Conservation (phyloP, 2,797 vertebrate species). For the Halcyon smyrnensis region DNA sequence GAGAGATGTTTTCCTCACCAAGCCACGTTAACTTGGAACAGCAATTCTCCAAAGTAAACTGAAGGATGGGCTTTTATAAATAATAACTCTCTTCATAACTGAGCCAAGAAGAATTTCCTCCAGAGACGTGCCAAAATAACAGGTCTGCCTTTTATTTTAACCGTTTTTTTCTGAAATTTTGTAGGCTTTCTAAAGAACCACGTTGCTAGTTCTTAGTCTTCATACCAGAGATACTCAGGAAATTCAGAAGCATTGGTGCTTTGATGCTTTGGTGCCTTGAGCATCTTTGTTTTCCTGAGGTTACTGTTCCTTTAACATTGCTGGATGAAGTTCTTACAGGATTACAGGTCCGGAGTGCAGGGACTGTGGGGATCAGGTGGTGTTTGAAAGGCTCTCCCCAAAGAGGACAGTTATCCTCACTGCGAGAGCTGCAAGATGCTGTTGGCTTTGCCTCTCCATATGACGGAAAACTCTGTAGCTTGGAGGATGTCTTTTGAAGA, state of each 20-base stretch:
- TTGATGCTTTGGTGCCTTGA: background rate
- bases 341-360: background rate
- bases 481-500: background rate
- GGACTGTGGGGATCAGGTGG: background rate
- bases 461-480: background rate
- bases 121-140: constrained; percentile 33
- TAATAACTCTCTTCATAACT: background rate
- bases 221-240: background rate
- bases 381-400: background rate
- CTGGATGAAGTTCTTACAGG: background rate
- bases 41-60: constrained; percentile 16
- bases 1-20: background rate
- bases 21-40: background rate
- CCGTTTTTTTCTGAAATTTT: background rate
- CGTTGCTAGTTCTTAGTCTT: background rate
- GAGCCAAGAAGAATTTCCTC: constrained; percentile 54
- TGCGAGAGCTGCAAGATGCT: background rate
- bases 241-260: background rate
- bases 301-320: background rate
- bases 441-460: background rate
- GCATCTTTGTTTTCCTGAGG: background rate
- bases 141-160: constrained; percentile 29
- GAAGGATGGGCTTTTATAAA: constrained; percentile 23
- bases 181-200: constrained; percentile 28
- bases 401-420: background rate